Evolutionary conservation across 2,888 invertebrate species (phyloP).

Genomic region (Sarcophaga variegata): DNA sequence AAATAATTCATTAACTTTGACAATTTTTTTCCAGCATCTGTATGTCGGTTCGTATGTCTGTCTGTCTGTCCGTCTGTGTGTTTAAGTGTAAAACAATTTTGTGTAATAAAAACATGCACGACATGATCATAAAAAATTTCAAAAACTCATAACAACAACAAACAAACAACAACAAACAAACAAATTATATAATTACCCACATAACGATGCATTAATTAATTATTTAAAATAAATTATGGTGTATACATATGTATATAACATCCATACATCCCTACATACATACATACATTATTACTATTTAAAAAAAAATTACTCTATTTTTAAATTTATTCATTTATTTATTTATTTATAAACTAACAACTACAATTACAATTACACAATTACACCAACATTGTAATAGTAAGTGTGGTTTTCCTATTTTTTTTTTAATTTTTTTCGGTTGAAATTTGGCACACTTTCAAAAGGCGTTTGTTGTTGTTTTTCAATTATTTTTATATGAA

Average conservation of each 20-base stretch:
- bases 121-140: too few species aligned
- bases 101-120: too few species aligned
- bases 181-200: conserved; percentile 62
- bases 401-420: too few species aligned
- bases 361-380: too few species aligned
- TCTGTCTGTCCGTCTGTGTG: too few species aligned
- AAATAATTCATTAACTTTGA: too few species aligned
- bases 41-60: too few species aligned
- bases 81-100: too few species aligned
- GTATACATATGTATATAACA: too few species aligned
- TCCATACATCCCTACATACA: neutral
- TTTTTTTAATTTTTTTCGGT: neutral
- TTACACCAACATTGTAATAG: too few species aligned
- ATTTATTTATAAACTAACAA: neutral
- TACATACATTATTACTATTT: neutral
- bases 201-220: conserved; percentile 62
- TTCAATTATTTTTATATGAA: conserved; percentile 9
- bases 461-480: conserved; percentile 10
- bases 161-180: conserved; percentile 28
- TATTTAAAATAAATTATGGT: conserved; percentile 40
- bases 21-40: too few species aligned
- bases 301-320: neutral
- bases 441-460: neutral
- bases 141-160: neutral
- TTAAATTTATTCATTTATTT: neutral